Conservation (phyloP, 2,113 vertebrate genomes). For the cat (Felis catus) region DNA sequence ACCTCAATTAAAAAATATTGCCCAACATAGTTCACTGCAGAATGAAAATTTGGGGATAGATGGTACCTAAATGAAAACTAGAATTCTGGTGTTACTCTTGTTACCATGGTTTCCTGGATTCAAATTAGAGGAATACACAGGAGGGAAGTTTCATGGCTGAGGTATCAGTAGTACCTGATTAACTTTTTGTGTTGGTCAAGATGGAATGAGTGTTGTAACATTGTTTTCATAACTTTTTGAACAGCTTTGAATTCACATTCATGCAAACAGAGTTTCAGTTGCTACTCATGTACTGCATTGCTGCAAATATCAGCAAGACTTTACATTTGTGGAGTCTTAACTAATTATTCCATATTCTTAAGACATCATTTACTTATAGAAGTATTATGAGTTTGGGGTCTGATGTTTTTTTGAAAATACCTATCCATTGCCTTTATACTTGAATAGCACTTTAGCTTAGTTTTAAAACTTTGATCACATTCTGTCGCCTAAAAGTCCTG, state of each 20-base stretch:
- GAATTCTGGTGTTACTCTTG: neutral
- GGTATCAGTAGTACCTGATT: neutral
- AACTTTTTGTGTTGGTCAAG: neutral
- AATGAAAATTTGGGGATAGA: neutral
- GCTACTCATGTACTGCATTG: neutral
- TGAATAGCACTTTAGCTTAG: neutral
- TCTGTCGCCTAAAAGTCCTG: neutral
- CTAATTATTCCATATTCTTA: neutral
- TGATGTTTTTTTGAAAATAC: neutral
- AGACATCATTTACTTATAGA: neutral
- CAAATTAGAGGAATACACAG: neutral
- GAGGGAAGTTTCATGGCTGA: neutral
- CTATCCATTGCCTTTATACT: neutral
- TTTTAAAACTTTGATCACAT: neutral
- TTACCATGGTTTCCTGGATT: neutral
- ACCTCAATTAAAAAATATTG: neutral
- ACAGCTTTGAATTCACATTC: neutral
- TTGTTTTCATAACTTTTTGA: neutral
- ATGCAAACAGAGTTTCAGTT: neutral
- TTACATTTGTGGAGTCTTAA: neutral
- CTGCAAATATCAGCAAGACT: neutral
- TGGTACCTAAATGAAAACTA: neutral
- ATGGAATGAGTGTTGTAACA: neutral
- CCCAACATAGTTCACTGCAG: neutral
- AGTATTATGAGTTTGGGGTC: neutral